Conservation (phyloP, 2,797 vertebrate genomes). For the Gastrophryne carolinensis region DNA sequence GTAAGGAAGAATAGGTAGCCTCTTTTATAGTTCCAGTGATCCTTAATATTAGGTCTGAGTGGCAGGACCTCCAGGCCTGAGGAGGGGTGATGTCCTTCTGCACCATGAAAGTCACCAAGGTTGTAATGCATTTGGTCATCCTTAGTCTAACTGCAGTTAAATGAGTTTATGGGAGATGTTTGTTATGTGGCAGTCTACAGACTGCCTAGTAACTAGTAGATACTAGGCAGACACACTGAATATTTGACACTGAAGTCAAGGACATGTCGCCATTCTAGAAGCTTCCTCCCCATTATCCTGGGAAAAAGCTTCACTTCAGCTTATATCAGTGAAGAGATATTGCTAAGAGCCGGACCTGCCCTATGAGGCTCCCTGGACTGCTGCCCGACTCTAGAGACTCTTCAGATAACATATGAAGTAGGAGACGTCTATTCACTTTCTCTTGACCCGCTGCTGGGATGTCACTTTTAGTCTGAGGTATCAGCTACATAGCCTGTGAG, state of each 20-base stretch:
- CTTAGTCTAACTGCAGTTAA: no score
- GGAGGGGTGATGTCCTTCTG: no score
- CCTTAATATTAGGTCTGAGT: no score
- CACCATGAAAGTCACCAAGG: no score
- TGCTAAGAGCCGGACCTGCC: neutral
- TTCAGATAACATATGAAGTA: constrained; percentile 4
- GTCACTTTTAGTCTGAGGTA: neutral
- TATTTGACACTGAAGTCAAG: neutral
- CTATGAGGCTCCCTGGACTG: neutral
- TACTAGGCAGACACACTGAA: no score
- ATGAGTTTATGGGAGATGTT: no score
- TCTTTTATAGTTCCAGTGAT: no score
- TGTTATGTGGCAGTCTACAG: no score
- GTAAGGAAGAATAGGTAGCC: no score
- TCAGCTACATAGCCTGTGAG: neutral
- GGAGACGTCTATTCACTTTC: neutral
- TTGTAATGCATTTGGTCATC: no score
- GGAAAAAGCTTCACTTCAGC: neutral
- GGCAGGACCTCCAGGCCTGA: no score
- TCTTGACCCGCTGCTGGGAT: neutral
- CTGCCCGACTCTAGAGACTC: neutral
- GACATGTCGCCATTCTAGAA: neutral
- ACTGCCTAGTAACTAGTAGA: no score
- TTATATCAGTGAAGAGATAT: constrained; percentile 2
- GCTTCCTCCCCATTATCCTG: neutral